A percentile compares a stretch with the other conserved stretches of the same genome.
These are phyloP conservation scores for Macroglossus sobrinus DNA, from an alignment of 2,113 vertebrate genomes.

Conservation along the genomic window DNA sequence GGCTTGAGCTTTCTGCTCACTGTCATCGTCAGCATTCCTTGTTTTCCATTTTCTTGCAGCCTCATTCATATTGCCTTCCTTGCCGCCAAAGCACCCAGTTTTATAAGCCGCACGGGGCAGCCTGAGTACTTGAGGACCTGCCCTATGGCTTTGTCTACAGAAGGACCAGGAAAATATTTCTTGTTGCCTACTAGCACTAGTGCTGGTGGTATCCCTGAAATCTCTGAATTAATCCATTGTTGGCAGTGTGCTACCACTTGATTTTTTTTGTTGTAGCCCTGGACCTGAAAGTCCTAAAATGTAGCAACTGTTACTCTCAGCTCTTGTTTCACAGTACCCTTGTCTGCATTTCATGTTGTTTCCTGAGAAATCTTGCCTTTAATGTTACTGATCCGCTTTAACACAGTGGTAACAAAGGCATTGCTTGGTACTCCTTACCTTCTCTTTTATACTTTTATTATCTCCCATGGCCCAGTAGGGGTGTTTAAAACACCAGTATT, in stretches of 20 bases:
- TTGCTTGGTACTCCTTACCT: background rate
- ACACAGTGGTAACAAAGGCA: background rate
- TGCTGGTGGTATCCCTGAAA: background rate
- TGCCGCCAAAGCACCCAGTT: background rate
- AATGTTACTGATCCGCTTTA: background rate
- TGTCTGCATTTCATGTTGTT: background rate
- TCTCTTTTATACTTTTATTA: background rate
- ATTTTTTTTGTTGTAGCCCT: background rate
- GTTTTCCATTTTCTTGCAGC: background rate
- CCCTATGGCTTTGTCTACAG: background rate
- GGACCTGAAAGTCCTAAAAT: background rate
- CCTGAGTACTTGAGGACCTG: background rate
- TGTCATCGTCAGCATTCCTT: too few species aligned
- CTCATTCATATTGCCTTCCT: background rate
- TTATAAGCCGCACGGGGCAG: background rate
- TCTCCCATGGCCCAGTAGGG: background rate
- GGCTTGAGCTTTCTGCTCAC: background rate
- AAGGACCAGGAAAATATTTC: background rate
- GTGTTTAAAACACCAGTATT: background rate
- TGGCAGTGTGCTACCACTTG: background rate
- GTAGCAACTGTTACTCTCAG: background rate
- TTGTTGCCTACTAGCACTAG: background rate
- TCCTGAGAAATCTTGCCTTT: background rate
- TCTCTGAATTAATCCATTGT: background rate
- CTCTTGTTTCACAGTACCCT: background rate